A percentile compares a stretch with the other conserved stretches of the same genome.
Conservation (phyloP, 1,140 invertebrate genomes). For the Zaprionus africanus region DNA sequence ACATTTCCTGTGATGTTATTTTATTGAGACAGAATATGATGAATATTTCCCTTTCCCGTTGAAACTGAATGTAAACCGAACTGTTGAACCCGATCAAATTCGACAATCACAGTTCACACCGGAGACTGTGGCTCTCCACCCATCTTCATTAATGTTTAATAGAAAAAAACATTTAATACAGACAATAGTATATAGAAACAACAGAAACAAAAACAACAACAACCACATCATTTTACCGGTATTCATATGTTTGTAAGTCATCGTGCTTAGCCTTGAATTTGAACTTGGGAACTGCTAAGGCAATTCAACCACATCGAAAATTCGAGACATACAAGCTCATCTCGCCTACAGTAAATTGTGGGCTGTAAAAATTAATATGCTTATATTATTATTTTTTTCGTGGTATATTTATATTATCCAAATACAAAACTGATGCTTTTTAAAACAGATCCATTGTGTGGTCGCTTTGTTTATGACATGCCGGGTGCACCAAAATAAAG, state of each 20-base stretch:
- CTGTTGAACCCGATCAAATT: too few relatives aligned
- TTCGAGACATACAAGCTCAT: constrained; percentile 37
- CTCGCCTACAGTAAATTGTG: constrained; percentile 34
- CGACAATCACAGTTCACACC: too few relatives aligned
- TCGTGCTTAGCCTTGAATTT: constrained; percentile 78
- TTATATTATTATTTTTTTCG: constrained; percentile 18
- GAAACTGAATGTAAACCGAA: background rate
- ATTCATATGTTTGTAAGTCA: constrained; percentile 49
- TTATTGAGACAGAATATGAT: background rate
- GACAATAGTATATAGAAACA: constrained; percentile 3
- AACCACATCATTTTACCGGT: constrained; percentile 40
- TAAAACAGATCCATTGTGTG: constrained; percentile 35
- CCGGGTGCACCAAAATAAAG: constrained; percentile 36
- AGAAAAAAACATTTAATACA: constrained; percentile 26
- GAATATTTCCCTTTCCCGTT: constrained; percentile 7
- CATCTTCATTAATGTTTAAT: background rate
- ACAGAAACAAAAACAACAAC: constrained; percentile 14
- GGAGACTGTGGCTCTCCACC: background rate
- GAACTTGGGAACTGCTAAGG: constrained; percentile 64
- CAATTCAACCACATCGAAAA: constrained; percentile 56
- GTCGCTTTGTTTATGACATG: constrained; percentile 21
- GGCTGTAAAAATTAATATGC: constrained; percentile 58
- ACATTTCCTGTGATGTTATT: constrained; percentile 20
- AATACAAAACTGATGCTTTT: constrained; percentile 34
- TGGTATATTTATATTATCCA: background rate